Evolutionary conservation across 2,797 vertebrate genomes (phyloP).

Genomic region (Sebastes nivosus): DNA sequence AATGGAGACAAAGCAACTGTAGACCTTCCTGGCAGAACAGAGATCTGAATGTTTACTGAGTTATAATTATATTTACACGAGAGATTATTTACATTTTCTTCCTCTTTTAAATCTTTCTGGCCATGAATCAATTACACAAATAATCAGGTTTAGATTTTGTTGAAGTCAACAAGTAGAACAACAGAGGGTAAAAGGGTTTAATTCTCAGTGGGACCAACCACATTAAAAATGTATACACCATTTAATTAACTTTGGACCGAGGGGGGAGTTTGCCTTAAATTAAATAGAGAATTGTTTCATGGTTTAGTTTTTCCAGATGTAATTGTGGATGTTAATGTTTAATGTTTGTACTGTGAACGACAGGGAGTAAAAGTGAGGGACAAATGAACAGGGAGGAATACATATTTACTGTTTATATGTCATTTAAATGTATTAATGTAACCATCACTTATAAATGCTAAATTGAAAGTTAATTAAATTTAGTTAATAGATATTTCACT

Average conservation of each 20-base stretch:
- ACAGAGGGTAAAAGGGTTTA: background rate
- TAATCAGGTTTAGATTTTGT: background rate
- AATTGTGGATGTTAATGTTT: background rate
- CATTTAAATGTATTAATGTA: background rate
- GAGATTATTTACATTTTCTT: background rate
- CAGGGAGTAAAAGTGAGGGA: background rate
- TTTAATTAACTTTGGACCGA: background rate
- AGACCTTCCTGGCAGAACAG: accelerated
- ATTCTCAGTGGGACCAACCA: background rate
- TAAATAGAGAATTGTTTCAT: background rate
- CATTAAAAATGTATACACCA: background rate
- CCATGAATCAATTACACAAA: background rate
- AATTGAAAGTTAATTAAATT: too few relatives aligned
- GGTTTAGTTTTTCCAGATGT: background rate
- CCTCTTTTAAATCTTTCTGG: background rate
- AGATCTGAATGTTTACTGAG: background rate
- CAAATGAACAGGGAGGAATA: background rate
- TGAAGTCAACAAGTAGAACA: background rate
- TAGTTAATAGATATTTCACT: too few relatives aligned
- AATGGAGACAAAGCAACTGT: background rate
- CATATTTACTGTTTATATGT: background rate
- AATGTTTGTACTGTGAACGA: background rate
- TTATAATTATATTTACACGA: background rate
- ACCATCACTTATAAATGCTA: too few relatives aligned
- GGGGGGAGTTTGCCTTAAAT: background rate